These are phyloP conservation scores for Anas platyrhynchos DNA, from an alignment of 2,113 vertebrate species.

Conservation along the genomic window DNA sequence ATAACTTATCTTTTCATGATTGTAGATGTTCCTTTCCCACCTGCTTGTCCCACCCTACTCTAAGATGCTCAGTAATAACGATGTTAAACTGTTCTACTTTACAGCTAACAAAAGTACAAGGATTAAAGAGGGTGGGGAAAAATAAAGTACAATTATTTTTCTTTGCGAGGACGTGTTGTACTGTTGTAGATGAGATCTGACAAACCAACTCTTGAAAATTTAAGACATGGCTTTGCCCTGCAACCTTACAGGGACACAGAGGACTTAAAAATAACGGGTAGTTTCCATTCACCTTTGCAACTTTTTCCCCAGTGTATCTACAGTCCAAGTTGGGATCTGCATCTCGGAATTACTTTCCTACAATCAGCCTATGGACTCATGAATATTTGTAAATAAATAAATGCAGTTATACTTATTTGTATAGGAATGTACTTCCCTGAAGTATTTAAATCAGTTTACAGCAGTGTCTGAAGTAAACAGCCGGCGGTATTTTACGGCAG, in stretches of 20 bases:
- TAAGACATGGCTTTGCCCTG: not conserved
- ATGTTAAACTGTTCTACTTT: not conserved
- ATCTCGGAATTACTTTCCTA: not conserved
- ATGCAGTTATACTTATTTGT: not conserved
- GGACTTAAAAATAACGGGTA: not conserved
- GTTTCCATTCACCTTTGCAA: not conserved
- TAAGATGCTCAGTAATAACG: not conserved
- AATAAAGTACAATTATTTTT: constrained; percentile 2
- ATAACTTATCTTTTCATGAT: not conserved
- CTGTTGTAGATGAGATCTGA: not conserved
- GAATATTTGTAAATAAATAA: not conserved
- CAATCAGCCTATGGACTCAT: not conserved
- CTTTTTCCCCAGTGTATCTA: not conserved
- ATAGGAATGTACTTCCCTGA: not conserved
- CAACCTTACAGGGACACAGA: not conserved
- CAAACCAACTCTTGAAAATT: not conserved
- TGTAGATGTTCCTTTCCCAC: not conserved
- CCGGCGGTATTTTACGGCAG: not conserved
- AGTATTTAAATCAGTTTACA: not conserved
- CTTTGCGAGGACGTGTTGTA: not conserved
- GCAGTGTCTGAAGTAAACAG: not conserved
- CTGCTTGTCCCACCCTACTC: not conserved
- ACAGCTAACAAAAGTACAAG: not conserved
- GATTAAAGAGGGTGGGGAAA: not conserved
- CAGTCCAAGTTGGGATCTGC: not conserved